A percentile compares a stretch with the other conserved stretches of the same genome.
Conservation (phyloP, 2,113 vertebrate genomes). For the Odobenus rosmarus region DNA sequence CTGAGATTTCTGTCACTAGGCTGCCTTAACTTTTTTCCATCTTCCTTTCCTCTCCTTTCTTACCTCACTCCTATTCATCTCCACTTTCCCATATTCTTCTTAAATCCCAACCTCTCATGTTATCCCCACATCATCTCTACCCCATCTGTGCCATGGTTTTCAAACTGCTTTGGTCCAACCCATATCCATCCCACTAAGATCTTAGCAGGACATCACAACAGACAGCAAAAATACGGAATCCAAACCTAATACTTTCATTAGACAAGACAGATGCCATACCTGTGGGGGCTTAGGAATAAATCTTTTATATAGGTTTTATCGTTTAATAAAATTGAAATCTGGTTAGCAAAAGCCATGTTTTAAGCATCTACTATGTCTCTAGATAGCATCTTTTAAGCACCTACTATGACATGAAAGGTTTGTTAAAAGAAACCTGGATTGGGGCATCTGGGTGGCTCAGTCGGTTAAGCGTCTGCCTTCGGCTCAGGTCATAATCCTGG, state of each 20-base stretch:
- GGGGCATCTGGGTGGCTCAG: too few relatives aligned
- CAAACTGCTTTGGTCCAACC: background rate
- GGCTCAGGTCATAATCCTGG: too few relatives aligned
- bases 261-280: background rate
- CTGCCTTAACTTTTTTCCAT: background rate
- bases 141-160: background rate
- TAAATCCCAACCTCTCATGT: background rate
- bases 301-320: background rate
- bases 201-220: background rate
- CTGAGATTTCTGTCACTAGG: background rate
- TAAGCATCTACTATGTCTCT: background rate
- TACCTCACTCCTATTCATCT: background rate
- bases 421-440: background rate
- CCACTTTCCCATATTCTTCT: background rate
- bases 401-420: background rate
- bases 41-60: background rate
- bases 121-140: background rate
- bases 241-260: background rate
- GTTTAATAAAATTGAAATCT: conserved; percentile 42
- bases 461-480: too few relatives aligned
- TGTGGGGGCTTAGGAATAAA: background rate
- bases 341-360: background rate
- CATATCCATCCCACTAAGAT: background rate
- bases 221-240: background rate
- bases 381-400: conserved; percentile 33